phyloP scores from a whole-genome alignment of 2,888 invertebrate genomes.

The Pegoplata infirma region DNA sequence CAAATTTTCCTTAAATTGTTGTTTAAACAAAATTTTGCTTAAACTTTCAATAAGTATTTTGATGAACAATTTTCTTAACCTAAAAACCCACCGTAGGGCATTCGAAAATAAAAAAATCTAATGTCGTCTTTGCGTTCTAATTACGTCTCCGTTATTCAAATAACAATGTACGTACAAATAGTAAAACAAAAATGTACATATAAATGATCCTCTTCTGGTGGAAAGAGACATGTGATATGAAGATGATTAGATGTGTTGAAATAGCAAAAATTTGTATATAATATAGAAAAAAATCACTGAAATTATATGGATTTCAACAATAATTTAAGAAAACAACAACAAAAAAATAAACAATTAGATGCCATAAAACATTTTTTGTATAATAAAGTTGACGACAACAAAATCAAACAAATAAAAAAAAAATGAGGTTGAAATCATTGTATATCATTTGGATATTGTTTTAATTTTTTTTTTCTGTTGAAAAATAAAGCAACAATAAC shows the following conservation, averaged over 20 bases:
- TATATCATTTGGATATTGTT: slow-evolving; percentile 56
- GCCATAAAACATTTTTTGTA: slow-evolving; percentile 30
- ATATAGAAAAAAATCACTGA: slow-evolving; percentile 36
- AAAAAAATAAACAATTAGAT: slow-evolving; percentile 52
- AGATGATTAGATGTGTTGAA: slow-evolving; percentile 55
- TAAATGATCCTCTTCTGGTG: slow-evolving; percentile 2
- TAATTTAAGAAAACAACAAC: slow-evolving; percentile 14
- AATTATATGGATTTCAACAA: slow-evolving; percentile 56
- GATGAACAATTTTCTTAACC: too few relatives aligned
- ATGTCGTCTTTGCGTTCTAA: slow-evolving; percentile 53
- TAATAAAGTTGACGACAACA: slow-evolving; percentile 31
- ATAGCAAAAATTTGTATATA: slow-evolving; percentile 17
- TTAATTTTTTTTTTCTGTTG: slow-evolving; percentile 5
- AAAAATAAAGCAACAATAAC: slow-evolving; percentile 26
- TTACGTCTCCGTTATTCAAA: slow-evolving; percentile 61
- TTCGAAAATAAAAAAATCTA: too few relatives aligned
- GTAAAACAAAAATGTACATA: slow-evolving; percentile 2
- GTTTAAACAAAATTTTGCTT: too few relatives aligned
- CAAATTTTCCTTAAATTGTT: too few relatives aligned
- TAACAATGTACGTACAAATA: slow-evolving; percentile 34
- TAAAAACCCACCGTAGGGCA: slow-evolving; percentile 4
- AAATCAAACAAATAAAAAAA: slow-evolving; percentile 1
- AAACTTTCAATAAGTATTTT: too few relatives aligned
- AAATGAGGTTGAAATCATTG: slow-evolving; percentile 59
- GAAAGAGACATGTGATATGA: slow-evolving; percentile 56